Percentiles rank a stretch among this genome's conserved stretches.
These are phyloP conservation scores for Melipona bicolor DNA, from an alignment of 2,888 invertebrate species.

Conservation along the genomic window DNA sequence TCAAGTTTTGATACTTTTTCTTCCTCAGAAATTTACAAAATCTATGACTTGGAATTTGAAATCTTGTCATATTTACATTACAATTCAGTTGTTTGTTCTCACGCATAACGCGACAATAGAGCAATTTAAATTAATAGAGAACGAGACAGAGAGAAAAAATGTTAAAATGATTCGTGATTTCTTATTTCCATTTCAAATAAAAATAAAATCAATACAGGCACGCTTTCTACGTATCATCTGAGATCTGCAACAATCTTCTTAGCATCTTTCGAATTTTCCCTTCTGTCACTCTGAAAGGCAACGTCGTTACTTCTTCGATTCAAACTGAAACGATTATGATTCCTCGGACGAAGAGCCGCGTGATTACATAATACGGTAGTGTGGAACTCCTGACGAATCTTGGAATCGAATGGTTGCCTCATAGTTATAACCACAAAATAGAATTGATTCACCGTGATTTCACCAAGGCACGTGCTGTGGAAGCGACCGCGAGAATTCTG, in stretches of 20 bases:
- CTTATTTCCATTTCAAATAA: not conserved
- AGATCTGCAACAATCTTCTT: not conserved
- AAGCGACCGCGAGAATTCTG: slow-evolving; percentile 63
- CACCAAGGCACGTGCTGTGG: slow-evolving; percentile 60
- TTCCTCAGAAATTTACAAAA: no score
- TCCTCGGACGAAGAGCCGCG: slow-evolving; percentile 26
- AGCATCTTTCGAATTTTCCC: not conserved
- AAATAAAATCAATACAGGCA: not conserved
- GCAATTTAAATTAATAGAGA: no score
- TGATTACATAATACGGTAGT: slow-evolving; percentile 51
- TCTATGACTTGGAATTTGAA: no score
- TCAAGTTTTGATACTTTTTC: no score
- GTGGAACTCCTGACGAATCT: slow-evolving; percentile 52
- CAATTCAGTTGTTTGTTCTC: no score
- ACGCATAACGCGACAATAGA: no score
- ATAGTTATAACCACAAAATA: slow-evolving; percentile 45
- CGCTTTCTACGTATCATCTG: not conserved
- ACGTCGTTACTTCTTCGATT: slow-evolving; percentile 7
- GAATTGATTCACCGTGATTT: slow-evolving; percentile 69
- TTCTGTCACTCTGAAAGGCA: slow-evolving; percentile 6
- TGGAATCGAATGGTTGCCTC: slow-evolving; percentile 44
- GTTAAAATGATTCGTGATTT: not conserved
- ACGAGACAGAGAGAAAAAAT: not conserved
- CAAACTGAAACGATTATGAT: slow-evolving; percentile 27
- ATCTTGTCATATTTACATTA: no score